Conservation (phyloP, 2,113 vertebrate species). For the Ctenodactylus gundi region DNA sequence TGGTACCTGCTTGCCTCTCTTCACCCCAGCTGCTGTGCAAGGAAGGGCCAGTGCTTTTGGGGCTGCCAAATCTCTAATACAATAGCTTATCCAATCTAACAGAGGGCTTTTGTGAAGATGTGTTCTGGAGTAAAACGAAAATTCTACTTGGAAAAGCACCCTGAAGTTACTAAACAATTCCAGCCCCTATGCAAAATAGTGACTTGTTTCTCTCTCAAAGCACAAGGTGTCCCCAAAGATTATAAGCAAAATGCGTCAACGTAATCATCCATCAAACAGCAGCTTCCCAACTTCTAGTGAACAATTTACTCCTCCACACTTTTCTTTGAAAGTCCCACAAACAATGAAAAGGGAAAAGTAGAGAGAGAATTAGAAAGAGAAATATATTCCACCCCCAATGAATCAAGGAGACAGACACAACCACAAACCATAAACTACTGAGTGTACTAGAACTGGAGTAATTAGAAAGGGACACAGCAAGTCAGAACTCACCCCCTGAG, state of each 20-base stretch:
- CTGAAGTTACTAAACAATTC: not conserved
- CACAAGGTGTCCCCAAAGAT: not conserved
- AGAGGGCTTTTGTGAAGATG: slow-evolving; percentile 41
- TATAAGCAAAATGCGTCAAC: not conserved
- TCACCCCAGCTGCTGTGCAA: not conserved
- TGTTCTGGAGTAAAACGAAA: slow-evolving; percentile 29
- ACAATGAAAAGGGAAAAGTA: not conserved
- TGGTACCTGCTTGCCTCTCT: not conserved
- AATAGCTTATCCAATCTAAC: not conserved
- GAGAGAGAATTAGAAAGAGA: not conserved
- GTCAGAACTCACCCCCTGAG: not conserved
- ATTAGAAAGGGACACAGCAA: not conserved
- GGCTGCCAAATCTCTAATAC: not conserved
- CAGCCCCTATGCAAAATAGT: not conserved
- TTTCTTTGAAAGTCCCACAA: slow-evolving; percentile 13
- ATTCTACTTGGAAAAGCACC: slow-evolving; percentile 12
- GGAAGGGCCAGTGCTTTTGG: not conserved
- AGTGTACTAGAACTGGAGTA: not conserved
- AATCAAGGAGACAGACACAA: slow-evolving; percentile 7
- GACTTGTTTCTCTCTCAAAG: not conserved
- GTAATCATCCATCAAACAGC: not conserved
- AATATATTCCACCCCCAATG: not conserved
- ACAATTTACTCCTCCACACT: not conserved
- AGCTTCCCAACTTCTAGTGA: not conserved
- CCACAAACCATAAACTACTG: slow-evolving; percentile 16